Evolutionary conservation across 2,113 vertebrate species (phyloP).

Genomic region (Hippocampus mohnikei): DNA sequence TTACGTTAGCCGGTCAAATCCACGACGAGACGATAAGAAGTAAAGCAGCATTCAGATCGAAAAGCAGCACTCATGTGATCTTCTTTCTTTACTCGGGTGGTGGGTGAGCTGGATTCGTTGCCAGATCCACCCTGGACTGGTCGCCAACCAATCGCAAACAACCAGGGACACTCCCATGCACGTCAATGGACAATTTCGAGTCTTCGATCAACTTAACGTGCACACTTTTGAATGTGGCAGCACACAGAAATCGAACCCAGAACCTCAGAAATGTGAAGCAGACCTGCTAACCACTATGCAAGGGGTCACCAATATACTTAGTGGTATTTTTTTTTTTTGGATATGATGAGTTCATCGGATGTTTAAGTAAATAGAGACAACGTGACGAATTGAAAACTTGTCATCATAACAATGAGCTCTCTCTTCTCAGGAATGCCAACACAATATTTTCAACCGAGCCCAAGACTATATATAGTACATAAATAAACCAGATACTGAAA

Average conservation of each 20-base stretch:
- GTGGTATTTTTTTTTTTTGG: no score
- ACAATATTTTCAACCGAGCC: background rate
- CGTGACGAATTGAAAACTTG: background rate
- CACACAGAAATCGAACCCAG: no score
- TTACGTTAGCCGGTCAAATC: background rate
- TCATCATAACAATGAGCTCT: background rate
- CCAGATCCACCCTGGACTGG: no score
- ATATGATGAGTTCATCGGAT: background rate
- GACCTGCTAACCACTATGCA: background rate
- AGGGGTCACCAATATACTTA: background rate
- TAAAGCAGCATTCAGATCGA: background rate
- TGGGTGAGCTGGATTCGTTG: no score
- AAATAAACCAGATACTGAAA: constrained; percentile 1
- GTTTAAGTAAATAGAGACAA: background rate
- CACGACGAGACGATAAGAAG: constrained; percentile 2
- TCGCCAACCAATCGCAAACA: no score
- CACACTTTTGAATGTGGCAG: no score
- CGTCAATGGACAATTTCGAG: no score
- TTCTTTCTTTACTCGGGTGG: no score
- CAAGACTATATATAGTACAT: background rate
- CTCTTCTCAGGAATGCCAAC: background rate
- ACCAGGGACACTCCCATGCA: no score
- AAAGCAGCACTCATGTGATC: background rate
- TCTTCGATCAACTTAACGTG: no score
- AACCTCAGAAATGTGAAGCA: background rate